Conservation (phyloP, 1,140 invertebrate genomes). For the Pteromalus puparum region DNA sequence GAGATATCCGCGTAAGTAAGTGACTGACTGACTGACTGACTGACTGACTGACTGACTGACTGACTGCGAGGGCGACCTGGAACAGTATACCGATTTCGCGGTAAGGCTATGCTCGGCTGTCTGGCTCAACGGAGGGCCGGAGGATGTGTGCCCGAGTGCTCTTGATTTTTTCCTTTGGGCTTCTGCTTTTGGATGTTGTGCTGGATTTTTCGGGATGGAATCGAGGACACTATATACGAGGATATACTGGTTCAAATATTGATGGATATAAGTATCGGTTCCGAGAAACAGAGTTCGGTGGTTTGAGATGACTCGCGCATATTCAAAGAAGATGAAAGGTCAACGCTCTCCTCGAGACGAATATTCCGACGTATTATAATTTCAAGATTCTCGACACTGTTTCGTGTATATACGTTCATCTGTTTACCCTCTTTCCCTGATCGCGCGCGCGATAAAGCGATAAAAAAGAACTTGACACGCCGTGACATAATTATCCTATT, state of each 20-base stretch:
- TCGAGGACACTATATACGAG: no score
- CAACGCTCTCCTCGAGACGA: no score
- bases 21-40: neutral
- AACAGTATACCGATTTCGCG: constrained; percentile 51
- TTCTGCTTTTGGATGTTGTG: neutral
- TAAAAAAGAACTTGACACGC: neutral
- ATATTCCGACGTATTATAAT: no score
- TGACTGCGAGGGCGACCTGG: constrained; percentile 48
- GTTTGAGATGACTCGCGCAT: no score
- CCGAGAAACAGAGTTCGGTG: no score
- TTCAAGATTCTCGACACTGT: no score
- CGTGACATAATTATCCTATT: constrained; percentile 9
- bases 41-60: no score
- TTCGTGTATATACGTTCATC: neutral
- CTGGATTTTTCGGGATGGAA: constrained; percentile 1
- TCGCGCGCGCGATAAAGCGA: neutral
- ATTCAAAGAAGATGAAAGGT: no score
- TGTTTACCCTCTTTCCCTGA: neutral
- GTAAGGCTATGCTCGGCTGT: constrained; percentile 26
- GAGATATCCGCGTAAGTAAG: neutral
- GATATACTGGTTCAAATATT: neutral
- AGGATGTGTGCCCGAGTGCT: constrained; percentile 1
- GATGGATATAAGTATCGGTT: no score
- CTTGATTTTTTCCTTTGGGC: constrained; percentile 4
- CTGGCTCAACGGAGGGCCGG: no score